These are phyloP conservation scores for Tiliacea aurago DNA, from an alignment of 2,888 invertebrate genomes.

Conservation along the genomic window DNA sequence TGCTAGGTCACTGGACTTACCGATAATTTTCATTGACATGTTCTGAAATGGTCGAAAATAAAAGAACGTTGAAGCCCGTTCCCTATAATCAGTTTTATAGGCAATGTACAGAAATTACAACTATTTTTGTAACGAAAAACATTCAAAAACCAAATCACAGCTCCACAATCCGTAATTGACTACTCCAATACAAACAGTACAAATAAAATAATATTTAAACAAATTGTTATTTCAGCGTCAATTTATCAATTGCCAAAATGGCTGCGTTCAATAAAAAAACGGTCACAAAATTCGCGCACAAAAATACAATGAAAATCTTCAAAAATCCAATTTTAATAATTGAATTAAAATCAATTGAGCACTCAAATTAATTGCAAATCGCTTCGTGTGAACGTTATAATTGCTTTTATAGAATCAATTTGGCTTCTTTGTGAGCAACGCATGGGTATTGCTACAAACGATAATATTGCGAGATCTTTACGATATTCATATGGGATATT, in stretches of 20 bases:
- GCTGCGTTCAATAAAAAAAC: conserved; percentile 39
- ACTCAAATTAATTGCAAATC: conserved; percentile 56
- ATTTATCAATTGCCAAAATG: conserved; percentile 44
- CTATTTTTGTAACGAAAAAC: not conserved
- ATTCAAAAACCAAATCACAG: not conserved
- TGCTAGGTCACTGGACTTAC: no score
- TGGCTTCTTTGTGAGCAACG: conserved; percentile 39
- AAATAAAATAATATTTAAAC: conserved; percentile 8
- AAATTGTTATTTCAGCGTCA: conserved; percentile 39
- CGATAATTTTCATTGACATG: not conserved
- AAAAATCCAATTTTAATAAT: conserved; percentile 59
- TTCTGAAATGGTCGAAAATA: not conserved
- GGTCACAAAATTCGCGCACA: conserved; percentile 26
- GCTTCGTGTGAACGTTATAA: conserved; percentile 60
- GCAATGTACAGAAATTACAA: not conserved
- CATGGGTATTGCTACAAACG: conserved; percentile 22
- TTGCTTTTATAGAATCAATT: conserved; percentile 63
- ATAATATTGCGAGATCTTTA: conserved; percentile 25
- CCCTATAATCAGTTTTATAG: not conserved
- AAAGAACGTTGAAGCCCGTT: not conserved
- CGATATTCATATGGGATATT: not conserved
- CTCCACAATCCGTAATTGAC: conserved; percentile 13
- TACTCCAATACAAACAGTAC: conserved; percentile 17
- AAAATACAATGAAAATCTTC: conserved; percentile 29
- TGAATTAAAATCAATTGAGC: conserved; percentile 63